A percentile compares a stretch with the other conserved stretches of the same genome.
Evolutionary conservation across 2,113 vertebrate species (phyloP).

Genomic region (Reinhardtius hippoglossoides): DNA sequence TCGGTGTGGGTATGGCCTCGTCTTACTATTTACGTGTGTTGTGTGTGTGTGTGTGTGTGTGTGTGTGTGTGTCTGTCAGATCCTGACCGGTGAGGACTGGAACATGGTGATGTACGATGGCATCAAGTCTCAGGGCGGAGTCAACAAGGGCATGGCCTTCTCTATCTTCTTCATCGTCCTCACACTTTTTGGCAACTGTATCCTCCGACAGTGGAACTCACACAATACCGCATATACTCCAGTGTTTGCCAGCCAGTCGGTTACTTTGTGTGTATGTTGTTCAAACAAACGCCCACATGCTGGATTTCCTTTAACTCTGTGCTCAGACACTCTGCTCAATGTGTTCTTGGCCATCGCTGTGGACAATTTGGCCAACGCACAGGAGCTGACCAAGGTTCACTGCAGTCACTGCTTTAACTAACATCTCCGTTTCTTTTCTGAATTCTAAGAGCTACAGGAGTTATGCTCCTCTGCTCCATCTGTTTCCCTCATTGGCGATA

Average conservation of each 20-base stretch:
- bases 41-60: neutral
- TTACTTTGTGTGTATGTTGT: too few relatives aligned
- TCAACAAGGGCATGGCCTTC: slow-evolving; percentile 94
- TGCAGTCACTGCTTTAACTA: neutral
- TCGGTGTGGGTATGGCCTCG: slow-evolving; percentile 6
- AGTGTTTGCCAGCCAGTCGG: too few relatives aligned
- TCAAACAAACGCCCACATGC: neutral
- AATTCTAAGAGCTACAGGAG: neutral
- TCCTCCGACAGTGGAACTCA: slow-evolving; percentile 70
- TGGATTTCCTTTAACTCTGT: slow-evolving; percentile 59
- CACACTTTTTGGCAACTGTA: slow-evolving; percentile 98
- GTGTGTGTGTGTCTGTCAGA: slow-evolving; percentile 23
- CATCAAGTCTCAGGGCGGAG: slow-evolving; percentile 95
- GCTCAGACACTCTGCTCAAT: slow-evolving; percentile 92
- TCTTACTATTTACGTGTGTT: slow-evolving; percentile 3
- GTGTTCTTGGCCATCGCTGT: slow-evolving; percentile 96
- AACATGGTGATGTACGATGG: slow-evolving; percentile 96
- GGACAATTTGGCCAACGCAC: slow-evolving; percentile 94
- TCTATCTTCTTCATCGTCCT: slow-evolving; percentile 97
- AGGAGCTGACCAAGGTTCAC: slow-evolving; percentile 92
- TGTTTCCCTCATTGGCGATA: neutral
- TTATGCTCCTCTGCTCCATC: neutral
- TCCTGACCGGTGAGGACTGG: slow-evolving; percentile 95
- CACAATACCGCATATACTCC: too few relatives aligned
- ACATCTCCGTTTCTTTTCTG: neutral